Evolutionary conservation across 1,140 invertebrate genomes (phyloP), one percentile per base, ranked within the genome.

Genomic region (Parasteatoda tepidariorum): DNA sequence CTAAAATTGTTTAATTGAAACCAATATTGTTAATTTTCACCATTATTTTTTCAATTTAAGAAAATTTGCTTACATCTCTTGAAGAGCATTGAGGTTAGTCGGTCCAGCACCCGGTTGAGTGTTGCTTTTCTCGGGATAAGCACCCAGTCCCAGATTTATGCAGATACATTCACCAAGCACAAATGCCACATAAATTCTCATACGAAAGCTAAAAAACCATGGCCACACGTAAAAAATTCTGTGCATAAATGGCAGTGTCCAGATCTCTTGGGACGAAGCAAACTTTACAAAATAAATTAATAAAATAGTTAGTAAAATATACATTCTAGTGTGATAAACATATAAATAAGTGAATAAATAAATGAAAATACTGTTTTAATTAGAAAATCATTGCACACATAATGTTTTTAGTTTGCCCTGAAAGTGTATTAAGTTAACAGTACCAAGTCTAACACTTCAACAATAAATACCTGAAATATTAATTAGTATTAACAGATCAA

Each of bases 141-240:
- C 78, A 61, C 78, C 78, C 0, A 82, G 34, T 3, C 78, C 78
- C 24, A 82, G 41, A 41, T 54, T 82, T 4, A 82, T 82, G 31
- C 78, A 82, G 15, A 82, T 82, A 18, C 78, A 82, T 70, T 82
- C 78, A 15, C 66, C 78, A n/a, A 82, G 67, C 7, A 71, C 78
- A 82, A 82, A 82, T n/a, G 78, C 78, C 11, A 70, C 38, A 48
- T 82, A 82, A 28, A 82, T 82, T 61, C 78, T 38, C 78, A 82
- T 82, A 6, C 78, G 66, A 48, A 82, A 82, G 48, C 78, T 82
- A 31, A 82, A 82, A 33, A 82, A 82, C 78, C 78, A 82, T n/a
- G 67, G 66, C 78, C 59, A 66, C 66, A 82, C 48, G 30, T 71
- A 70, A 61, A 82, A 71, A 0, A 82, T 30, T 61, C 78, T 57